phyloP scores from a whole-genome alignment of 1,140 invertebrate genomes.

The Bicyclus anynana region DNA sequence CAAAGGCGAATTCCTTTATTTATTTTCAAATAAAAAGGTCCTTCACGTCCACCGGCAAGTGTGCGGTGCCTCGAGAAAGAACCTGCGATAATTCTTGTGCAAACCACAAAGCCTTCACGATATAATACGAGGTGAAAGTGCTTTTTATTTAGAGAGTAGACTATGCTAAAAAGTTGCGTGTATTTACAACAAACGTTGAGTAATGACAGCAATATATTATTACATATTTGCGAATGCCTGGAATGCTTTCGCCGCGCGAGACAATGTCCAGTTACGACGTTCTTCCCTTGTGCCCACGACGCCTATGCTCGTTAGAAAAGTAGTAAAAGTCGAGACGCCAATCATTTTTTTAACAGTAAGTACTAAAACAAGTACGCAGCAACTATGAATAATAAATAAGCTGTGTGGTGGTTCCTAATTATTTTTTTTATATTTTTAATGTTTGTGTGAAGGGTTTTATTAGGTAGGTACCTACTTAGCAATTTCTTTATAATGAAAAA shows the following conservation, averaged over 20 bases:
- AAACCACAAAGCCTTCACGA: constrained; percentile 37
- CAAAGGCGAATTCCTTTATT: constrained; percentile 33
- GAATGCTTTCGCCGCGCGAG: constrained; percentile 31
- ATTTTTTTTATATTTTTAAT: too few species aligned
- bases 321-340: constrained; percentile 14
- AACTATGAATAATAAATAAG: too few species aligned
- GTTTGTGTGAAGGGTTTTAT: too few species aligned
- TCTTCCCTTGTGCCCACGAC: constrained; percentile 4
- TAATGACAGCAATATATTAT: constrained; percentile 45
- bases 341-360: constrained; percentile 14
- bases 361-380: too few species aligned
- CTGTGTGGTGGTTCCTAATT: too few species aligned
- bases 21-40: constrained; percentile 35
- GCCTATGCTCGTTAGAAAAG: constrained; percentile 12
- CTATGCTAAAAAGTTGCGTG: constrained; percentile 53
- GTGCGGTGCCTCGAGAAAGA: constrained; percentile 24
- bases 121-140: constrained; percentile 60
- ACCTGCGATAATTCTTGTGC: constrained; percentile 44
- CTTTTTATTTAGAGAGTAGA: constrained; percentile 58
- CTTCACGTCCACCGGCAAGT: constrained; percentile 21
- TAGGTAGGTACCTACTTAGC: too few species aligned
- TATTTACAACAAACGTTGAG: constrained; percentile 58
- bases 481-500: too few species aligned
- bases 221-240: constrained; percentile 44
- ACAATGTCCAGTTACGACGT: constrained; percentile 15